Percentiles rank a stretch among this genome's conserved stretches.
Conservation (phyloP, 2,888 invertebrate genomes). For the Blomia tropicalis region DNA sequence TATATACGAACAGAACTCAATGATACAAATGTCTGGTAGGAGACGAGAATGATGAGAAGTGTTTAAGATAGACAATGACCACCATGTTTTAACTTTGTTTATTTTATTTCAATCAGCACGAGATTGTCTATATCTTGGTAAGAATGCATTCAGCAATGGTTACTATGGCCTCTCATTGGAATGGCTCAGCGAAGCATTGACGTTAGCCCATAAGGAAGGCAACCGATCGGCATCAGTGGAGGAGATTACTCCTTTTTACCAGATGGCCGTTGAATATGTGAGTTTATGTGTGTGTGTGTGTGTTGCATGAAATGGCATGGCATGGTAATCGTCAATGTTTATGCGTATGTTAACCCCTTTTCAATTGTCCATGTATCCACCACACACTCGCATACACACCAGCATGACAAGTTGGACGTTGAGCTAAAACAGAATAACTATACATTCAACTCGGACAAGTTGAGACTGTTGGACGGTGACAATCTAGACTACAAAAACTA, state of each 20-base stretch:
- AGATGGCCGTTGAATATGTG: conserved; percentile 34
- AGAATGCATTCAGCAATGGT: conserved; percentile 35
- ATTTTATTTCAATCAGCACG: conserved; percentile 30
- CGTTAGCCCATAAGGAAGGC: conserved; percentile 32
- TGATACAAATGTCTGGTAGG: conserved; percentile 27
- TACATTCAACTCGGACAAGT: conserved; percentile 11
- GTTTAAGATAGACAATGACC: too few species aligned
- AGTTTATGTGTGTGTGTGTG: conserved; percentile 2
- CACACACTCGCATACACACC: background rate
- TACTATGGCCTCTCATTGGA: conserved; percentile 34
- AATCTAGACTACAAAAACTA: conserved; percentile 34
- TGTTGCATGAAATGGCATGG: background rate
- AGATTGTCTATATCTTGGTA: conserved; percentile 35
- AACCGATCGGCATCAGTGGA: conserved; percentile 32
- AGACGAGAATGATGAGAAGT: background rate
- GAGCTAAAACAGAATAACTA: conserved; percentile 10
- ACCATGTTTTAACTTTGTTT: background rate
- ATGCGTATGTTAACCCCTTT: too few species aligned
- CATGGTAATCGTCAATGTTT: too few species aligned
- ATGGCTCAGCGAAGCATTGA: conserved; percentile 35
- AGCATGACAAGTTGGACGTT: conserved; percentile 12
- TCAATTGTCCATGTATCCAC: too few species aligned
- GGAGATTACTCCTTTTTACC: conserved; percentile 33
- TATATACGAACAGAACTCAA: conserved; percentile 36
- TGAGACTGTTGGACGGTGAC: conserved; percentile 31